Evolutionary conservation across 2,113 vertebrate genomes (phyloP).

Genomic region (Dasyurus viverrinus): DNA sequence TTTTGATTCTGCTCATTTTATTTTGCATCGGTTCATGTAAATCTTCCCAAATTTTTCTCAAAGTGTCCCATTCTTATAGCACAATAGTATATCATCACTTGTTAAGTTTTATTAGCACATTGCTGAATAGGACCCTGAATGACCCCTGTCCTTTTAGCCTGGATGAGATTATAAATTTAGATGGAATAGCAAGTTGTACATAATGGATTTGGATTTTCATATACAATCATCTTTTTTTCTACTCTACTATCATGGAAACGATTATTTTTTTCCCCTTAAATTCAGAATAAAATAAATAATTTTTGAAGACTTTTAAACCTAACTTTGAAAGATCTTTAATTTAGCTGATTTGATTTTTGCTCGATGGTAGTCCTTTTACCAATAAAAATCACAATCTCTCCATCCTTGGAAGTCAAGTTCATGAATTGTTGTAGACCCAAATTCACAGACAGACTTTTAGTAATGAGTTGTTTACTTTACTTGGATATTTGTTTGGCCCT

Average conservation of each 20-base stretch:
- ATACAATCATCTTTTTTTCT: too few species aligned
- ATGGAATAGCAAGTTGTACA: too few species aligned
- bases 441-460: not conserved
- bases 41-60: not conserved
- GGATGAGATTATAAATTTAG: too few species aligned
- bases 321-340: not conserved
- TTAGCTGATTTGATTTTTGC: not conserved
- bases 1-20: not conserved
- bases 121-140: too few species aligned
- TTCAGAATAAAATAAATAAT: too few species aligned
- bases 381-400: not conserved
- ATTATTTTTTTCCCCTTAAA: too few species aligned
- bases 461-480: not conserved
- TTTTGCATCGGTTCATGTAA: not conserved
- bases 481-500: not conserved
- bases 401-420: not conserved
- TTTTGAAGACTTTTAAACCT: too few species aligned
- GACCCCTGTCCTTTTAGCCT: too few species aligned
- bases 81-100: not conserved
- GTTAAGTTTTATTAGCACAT: not conserved
- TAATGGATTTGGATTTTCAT: too few species aligned
- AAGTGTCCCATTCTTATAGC: not conserved
- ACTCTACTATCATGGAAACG: too few species aligned
- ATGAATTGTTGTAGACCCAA: not conserved
- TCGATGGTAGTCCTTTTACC: not conserved